phyloP scores from a whole-genome alignment of 2,113 vertebrate genomes.

The Pipa parva region DNA sequence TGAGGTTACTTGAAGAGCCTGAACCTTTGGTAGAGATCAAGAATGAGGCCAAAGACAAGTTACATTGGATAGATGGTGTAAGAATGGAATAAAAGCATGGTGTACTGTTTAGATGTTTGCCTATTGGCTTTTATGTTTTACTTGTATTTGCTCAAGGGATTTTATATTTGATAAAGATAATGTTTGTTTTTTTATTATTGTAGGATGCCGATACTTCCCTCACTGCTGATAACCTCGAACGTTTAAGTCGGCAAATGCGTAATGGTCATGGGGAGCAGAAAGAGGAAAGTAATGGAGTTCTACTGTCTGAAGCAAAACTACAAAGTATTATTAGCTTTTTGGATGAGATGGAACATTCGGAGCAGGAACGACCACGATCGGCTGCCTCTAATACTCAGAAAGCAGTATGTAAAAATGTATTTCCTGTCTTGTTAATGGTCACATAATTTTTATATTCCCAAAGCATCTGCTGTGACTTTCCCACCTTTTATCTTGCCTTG shows the following conservation, averaged over 20 bases:
- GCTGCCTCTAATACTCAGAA: constrained; percentile 68
- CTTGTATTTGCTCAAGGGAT: too few species aligned
- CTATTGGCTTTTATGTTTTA: neutral
- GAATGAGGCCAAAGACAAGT: constrained; percentile 68
- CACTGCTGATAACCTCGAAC: constrained; percentile 88
- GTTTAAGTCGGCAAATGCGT: constrained; percentile 73
- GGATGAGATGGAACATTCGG: constrained; percentile 89
- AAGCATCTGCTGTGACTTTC: neutral
- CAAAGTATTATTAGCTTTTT: constrained; percentile 92
- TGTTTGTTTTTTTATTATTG: too few species aligned
- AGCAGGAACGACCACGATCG: constrained; percentile 74
- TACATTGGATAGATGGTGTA: constrained; percentile 78
- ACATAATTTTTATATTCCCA: neutral
- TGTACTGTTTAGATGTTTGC: neutral
- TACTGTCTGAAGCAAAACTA: constrained; percentile 90
- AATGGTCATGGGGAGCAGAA: constrained; percentile 54
- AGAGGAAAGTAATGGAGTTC: constrained; percentile 54
- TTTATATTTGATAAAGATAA: too few species aligned
- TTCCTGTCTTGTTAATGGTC: neutral
- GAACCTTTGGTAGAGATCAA: constrained; percentile 64
- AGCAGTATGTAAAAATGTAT: constrained; percentile 60
- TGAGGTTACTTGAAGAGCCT: constrained; percentile 81
- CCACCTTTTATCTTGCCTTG: rapidly evolving
- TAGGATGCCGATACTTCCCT: constrained; percentile 76
- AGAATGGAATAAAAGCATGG: neutral